Evolutionary conservation across 2,888 invertebrate species (phyloP).

Genomic region (Teinopalpus imperialis): DNA sequence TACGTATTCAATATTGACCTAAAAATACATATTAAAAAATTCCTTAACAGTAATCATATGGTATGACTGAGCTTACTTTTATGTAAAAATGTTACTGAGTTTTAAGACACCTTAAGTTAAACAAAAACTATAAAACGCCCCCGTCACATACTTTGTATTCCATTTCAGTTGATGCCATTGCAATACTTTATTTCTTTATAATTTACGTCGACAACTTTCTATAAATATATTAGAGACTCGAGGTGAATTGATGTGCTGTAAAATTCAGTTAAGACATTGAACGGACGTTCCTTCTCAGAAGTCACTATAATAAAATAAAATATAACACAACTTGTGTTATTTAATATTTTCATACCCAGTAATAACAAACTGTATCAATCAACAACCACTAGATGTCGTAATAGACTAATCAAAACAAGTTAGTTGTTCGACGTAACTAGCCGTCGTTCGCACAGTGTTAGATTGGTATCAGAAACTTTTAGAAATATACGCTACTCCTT

Average conservation of each 20-base stretch:
- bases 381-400: slow-evolving; percentile 9
- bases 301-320: too few relatives aligned
- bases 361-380: too few relatives aligned
- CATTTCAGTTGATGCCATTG: slow-evolving; percentile 28
- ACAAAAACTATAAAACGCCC: slow-evolving; percentile 39
- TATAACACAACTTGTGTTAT: too few relatives aligned
- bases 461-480: slow-evolving; percentile 21
- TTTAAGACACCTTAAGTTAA: slow-evolving; percentile 36
- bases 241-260: too few relatives aligned
- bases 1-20: too few relatives aligned
- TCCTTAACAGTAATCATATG: too few relatives aligned
- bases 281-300: too few relatives aligned
- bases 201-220: slow-evolving; percentile 23
- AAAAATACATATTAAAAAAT: too few relatives aligned
- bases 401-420: slow-evolving; percentile 22
- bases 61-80: too few relatives aligned
- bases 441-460: slow-evolving; percentile 1
- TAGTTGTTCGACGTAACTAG: slow-evolving; percentile 18
- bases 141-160: slow-evolving; percentile 37
- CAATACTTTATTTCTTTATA: slow-evolving; percentile 22
- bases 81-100: too few relatives aligned
- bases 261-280: too few relatives aligned
- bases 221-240: slow-evolving; percentile 20
- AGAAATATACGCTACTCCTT: neutral
- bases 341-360: too few relatives aligned